Base-by-base conservation (phyloP, 2,797 vertebrate species). In the Varecia variegata region DNA sequence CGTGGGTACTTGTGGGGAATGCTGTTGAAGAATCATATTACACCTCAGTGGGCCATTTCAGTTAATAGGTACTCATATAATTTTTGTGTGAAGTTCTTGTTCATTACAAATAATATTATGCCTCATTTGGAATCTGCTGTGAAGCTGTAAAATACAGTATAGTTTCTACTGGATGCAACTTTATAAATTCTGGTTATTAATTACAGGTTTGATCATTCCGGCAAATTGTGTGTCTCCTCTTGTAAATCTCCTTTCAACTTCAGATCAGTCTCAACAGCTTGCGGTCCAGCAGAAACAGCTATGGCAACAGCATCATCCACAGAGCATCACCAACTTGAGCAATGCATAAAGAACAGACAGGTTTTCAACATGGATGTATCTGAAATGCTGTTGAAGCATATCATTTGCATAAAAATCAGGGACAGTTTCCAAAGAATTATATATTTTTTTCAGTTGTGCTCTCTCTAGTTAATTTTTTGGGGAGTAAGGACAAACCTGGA, bases 211-310 rank as follows among this genome's bases (percentile, higher is more conserved):
- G 97, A 99, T 99, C 98, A 99, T 99, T 99, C 99, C 99, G 88
- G 99, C 99, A 58, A 99, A 99, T 98, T 99, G 99, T 13, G 99
- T 99, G 74, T 99, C 99, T 0, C 99, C 99, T 14, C 98, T 99
- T 54, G 98, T 99, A 35, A 99, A 99, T 98, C 99, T 99, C 98
- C 99, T 99, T 88, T 99, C 99, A 0, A 99, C 99, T 0, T 99
- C 99, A 9, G 99, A 99, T 99, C 99, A 99, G 99, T 99, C 99
- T 40, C 99, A 99, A 80, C 99, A 99, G 99, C 99, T 99, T 7
- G 99, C 99, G 0, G 99, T 99, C 76, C 99, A 99, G 93, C 99
- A 99, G 98, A 99, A 99, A 96, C 99, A 99, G 98, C 99, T 99
- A 89, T 99, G 99, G 99, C 99, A 99, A 98, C 99, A 99, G 98